Conservation (phyloP, 1,140 invertebrate species). For the Thrips palmi region DNA sequence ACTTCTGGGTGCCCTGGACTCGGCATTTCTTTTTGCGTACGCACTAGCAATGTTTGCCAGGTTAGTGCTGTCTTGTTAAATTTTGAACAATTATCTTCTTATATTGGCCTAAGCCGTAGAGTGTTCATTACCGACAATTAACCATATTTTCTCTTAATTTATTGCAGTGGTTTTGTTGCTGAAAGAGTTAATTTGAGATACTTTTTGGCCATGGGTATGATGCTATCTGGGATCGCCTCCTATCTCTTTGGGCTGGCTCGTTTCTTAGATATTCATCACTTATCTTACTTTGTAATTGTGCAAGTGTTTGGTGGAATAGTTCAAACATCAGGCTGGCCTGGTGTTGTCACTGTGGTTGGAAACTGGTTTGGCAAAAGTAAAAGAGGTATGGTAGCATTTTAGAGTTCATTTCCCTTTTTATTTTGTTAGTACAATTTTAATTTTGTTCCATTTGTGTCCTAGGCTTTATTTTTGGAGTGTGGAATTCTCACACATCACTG, state of each 20-base stretch:
- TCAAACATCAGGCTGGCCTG: constrained; percentile 85
- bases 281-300: constrained; percentile 70
- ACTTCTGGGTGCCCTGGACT: constrained; percentile 73
- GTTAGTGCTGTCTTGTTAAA: no score
- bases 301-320: constrained; percentile 68
- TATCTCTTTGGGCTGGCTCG: constrained; percentile 81
- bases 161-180: constrained; percentile 64
- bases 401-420: background rate
- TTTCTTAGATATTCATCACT: constrained; percentile 60
- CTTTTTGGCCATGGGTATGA: constrained; percentile 79
- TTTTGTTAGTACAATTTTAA: background rate
- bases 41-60: constrained; percentile 83
- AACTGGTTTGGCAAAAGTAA: constrained; percentile 93
- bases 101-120: no score
- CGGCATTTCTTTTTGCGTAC: constrained; percentile 83
- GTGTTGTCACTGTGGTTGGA: constrained; percentile 79
- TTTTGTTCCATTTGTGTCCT: constrained; percentile 19
- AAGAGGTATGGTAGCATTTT: constrained; percentile 26
- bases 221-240: constrained; percentile 69
- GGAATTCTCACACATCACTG: constrained; percentile 91
- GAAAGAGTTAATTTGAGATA: constrained; percentile 81
- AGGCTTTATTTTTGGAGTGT: constrained; percentile 88
- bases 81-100: no score
- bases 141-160: constrained; percentile 14
- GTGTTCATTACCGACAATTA: no score